These are phyloP conservation scores for Drosophila watanabei DNA, from an alignment of 1,140 invertebrate species.

Conservation along the genomic window DNA sequence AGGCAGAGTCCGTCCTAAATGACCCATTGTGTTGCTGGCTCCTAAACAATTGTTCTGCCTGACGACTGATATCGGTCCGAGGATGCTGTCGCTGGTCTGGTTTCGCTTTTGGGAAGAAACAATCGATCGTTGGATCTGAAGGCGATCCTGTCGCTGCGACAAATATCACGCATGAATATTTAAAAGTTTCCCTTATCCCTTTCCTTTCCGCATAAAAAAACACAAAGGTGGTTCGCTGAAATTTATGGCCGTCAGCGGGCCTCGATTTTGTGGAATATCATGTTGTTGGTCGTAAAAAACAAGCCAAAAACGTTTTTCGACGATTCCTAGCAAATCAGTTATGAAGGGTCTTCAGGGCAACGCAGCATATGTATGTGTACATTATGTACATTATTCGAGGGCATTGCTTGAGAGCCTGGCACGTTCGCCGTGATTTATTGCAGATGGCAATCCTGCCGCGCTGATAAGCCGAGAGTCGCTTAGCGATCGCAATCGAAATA, in stretches of 20 bases:
- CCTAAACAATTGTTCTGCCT: slow-evolving; percentile 66
- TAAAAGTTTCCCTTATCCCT: slow-evolving; percentile 52
- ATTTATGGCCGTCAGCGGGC: slow-evolving; percentile 52
- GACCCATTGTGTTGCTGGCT: slow-evolving; percentile 74
- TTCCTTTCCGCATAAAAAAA: slow-evolving; percentile 46
- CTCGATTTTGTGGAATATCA: slow-evolving; percentile 36
- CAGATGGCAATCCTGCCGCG: slow-evolving; percentile 16
- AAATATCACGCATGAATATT: slow-evolving; percentile 81
- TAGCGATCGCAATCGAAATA: slow-evolving; percentile 17
- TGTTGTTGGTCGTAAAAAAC: slow-evolving; percentile 10
- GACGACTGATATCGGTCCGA: slow-evolving; percentile 55
- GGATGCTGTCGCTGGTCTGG: slow-evolving; percentile 35
- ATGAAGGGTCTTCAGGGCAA: slow-evolving; percentile 39
- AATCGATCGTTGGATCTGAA: slow-evolving; percentile 72
- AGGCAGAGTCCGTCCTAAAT: slow-evolving; percentile 54
- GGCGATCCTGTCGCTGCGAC: slow-evolving; percentile 78
- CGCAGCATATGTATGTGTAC: background rate
- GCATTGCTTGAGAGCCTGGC: slow-evolving; percentile 16
- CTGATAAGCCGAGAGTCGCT: slow-evolving; percentile 36
- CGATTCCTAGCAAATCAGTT: slow-evolving; percentile 49
- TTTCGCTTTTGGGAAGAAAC: slow-evolving; percentile 54
- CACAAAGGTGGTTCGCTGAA: slow-evolving; percentile 53
- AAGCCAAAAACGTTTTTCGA: slow-evolving; percentile 15
- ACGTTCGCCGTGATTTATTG: slow-evolving; percentile 49
- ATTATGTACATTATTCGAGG: slow-evolving; percentile 3